Base-by-base conservation (phyloP, 2,888 invertebrate species). In the Drosophila niveifrons region DNA sequence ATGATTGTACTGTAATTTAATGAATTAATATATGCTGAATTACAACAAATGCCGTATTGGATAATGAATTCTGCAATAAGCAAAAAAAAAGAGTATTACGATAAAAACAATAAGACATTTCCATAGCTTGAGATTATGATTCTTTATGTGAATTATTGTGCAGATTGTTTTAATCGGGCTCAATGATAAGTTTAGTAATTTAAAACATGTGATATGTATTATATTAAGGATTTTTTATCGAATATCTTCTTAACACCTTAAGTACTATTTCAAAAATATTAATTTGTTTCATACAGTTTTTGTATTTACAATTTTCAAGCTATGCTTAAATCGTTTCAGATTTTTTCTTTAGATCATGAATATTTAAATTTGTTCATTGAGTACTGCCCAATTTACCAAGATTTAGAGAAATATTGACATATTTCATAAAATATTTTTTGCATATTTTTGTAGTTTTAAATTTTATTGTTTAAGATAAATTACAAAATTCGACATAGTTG, bases 191-290 rank as follows among this genome's bases (percentile, higher is more conserved):
- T 36, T 31, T 58, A 72, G 66, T 46, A 72, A 52, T 66, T 77
- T 74, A 77, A 66, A 77, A 66, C 53, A 66, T 74, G 74, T 74
- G 74, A 74, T 74, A 74, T 74, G 71, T 66, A 72, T 58, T 62
- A 43, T 58, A 72, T 76, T 74, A 74, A 72, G 77, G 43, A 55
- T 75, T 50, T 63, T 34, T 43, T 46, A n/a, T 36, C 36, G 3
- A 4, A 36, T n/a, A 36, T 3, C 36, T 36, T 36, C 36, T 11
- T 36, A 36, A 36, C n/a, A n/a, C 31, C 8, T 31, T 31, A 36
- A 36, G n/a, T 15, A 50, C 6, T 15, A 10, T 29, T 13, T 29
- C n/a, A n/a, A 48, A 52, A 41, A 41, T 7, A 4, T 13, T 6
- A 39, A 39, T 39, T 8, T 7, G 6, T 13, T 13, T 13, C 13